These are phyloP conservation scores for Pangasianodon gigas DNA, from an alignment of 2,113 vertebrate genomes.

Conservation along the genomic window DNA sequence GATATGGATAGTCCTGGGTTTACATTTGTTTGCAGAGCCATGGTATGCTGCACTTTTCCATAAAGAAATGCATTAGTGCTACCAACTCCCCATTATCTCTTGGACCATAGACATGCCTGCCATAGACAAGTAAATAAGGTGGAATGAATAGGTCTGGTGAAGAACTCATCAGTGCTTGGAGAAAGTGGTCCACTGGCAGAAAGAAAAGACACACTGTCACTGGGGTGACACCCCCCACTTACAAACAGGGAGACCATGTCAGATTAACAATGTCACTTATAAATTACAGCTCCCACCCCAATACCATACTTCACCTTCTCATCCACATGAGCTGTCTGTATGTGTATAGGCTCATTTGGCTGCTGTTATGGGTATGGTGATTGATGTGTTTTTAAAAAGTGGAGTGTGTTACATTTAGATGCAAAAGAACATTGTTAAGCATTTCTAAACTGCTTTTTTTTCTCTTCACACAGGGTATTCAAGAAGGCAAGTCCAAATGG, in stretches of 20 bases:
- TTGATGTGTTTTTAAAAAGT: not conserved
- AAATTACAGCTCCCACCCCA: not conserved
- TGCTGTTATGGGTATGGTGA: not conserved
- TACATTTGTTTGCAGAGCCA: not conserved
- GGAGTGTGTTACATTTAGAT: not conserved
- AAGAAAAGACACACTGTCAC: not conserved
- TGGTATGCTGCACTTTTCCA: not conserved
- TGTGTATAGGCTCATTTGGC: not conserved
- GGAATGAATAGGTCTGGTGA: not conserved
- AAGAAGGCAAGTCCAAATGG: slow-evolving; percentile 89
- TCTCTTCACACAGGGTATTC: slow-evolving; percentile 79
- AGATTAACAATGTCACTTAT: not conserved
- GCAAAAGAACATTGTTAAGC: not conserved
- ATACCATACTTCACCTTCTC: not conserved
- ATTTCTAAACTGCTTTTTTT: not conserved
- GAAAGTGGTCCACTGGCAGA: not conserved
- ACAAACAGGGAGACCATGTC: not conserved
- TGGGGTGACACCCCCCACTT: not conserved
- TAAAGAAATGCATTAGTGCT: not conserved
- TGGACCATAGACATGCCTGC: not conserved
- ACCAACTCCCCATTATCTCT: not conserved
- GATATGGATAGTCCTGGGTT: not conserved
- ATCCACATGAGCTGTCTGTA: not conserved
- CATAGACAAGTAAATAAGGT: not conserved
- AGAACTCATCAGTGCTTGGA: not conserved